These are phyloP conservation scores for Sparidentex hasta DNA, from an alignment of 2,797 vertebrate genomes.

Conservation along the genomic window DNA sequence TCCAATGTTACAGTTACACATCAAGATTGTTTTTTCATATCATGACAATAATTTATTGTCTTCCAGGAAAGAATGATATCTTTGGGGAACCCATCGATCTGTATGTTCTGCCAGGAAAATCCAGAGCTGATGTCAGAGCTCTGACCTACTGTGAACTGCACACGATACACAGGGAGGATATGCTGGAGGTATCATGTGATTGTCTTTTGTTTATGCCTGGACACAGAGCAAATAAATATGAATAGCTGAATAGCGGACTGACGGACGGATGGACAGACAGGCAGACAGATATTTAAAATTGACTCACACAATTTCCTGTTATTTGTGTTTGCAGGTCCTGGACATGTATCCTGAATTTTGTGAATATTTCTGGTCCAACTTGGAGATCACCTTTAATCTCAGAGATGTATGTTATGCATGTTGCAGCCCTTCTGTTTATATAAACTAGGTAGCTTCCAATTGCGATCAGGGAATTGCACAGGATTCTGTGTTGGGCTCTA, in stretches of 20 bases:
- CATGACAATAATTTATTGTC: neutral
- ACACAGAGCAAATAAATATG: too few relatives aligned
- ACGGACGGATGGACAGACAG: too few relatives aligned
- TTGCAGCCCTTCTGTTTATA: neutral
- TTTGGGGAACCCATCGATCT: slow-evolving; percentile 93
- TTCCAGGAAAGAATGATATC: slow-evolving; percentile 92
- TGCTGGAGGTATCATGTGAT: slow-evolving; percentile 82
- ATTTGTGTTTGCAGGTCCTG: slow-evolving; percentile 80
- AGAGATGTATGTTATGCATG: slow-evolving; percentile 87
- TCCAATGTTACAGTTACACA: too few relatives aligned
- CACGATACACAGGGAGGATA: slow-evolving; percentile 92
- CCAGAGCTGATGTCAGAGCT: slow-evolving; percentile 89
- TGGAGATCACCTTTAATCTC: slow-evolving; percentile 95
- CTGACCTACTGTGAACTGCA: slow-evolving; percentile 94
- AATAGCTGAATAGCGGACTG: too few relatives aligned
- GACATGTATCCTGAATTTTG: slow-evolving; percentile 95
- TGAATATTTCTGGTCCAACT: slow-evolving; percentile 92
- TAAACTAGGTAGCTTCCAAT: neutral
- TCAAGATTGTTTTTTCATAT: neutral
- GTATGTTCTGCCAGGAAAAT: slow-evolving; percentile 89
- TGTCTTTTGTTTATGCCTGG: neutral
- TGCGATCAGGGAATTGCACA: too few relatives aligned
- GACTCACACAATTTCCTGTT: neutral
- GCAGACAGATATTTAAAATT: too few relatives aligned
- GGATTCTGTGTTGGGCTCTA: too few relatives aligned